phyloP scores from a whole-genome alignment of 2,113 vertebrate genomes.

The Tragelaphus buxtoni region DNA sequence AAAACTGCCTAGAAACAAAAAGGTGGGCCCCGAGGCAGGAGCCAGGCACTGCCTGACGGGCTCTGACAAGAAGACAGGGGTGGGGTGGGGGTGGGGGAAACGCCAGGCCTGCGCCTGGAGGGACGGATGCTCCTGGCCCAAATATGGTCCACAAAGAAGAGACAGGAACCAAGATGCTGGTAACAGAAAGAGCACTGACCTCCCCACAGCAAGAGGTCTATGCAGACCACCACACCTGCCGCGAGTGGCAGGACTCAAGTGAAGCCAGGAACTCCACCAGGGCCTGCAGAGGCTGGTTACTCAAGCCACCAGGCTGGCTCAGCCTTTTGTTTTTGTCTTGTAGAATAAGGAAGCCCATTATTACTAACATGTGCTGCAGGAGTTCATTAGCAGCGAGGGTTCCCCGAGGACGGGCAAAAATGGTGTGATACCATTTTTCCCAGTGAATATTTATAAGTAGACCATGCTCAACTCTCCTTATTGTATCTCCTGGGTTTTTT shows the following conservation, averaged over 20 bases:
- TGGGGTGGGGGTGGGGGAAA: fast-evolving
- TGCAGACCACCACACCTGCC: constrained; percentile 49
- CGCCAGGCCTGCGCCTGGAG: background rate
- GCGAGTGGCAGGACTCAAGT: constrained; percentile 59
- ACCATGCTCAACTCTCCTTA: constrained; percentile 74
- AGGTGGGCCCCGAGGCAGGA: background rate
- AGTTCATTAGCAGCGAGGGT: constrained; percentile 75
- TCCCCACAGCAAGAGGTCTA: background rate
- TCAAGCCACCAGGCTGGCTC: constrained; percentile 78
- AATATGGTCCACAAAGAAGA: background rate
- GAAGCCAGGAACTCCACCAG: constrained; percentile 58
- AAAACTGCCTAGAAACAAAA: background rate
- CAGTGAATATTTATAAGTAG: constrained; percentile 84
- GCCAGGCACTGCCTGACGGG: background rate
- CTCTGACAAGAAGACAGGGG: background rate
- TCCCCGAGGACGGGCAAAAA: constrained; percentile 76
- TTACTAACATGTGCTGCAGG: constrained; percentile 79
- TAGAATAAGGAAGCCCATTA: constrained; percentile 82
- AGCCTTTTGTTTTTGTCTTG: constrained; percentile 77
- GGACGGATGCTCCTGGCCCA: background rate
- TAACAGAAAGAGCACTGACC: background rate
- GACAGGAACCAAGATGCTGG: background rate
- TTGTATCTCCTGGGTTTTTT: constrained; percentile 48
- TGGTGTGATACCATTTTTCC: constrained; percentile 80
- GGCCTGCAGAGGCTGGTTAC: constrained; percentile 72